Evolutionary conservation across 2,113 vertebrate genomes (phyloP).

Genomic region (Cardinalis cardinalis): DNA sequence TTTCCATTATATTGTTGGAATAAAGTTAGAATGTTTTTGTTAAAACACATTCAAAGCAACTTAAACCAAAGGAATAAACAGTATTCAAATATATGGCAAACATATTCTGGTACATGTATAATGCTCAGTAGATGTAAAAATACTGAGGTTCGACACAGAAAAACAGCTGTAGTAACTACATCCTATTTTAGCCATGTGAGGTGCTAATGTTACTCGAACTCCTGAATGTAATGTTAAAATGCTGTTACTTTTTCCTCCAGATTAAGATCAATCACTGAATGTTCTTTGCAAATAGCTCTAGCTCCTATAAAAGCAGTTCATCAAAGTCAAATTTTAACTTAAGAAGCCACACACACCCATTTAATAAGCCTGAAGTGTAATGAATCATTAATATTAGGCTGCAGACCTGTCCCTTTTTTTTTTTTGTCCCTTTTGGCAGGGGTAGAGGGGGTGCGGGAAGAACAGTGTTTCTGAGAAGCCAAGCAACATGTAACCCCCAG

Average conservation of each 20-base stretch:
- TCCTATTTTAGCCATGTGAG: background rate
- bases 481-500: background rate
- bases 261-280: background rate
- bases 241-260: background rate
- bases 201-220: background rate
- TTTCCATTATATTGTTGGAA: background rate
- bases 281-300: background rate
- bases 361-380: background rate
- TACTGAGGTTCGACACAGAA: background rate
- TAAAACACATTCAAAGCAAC: conserved; percentile 11
- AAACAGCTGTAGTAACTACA: background rate
- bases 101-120: background rate
- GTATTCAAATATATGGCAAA: background rate
- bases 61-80: conserved; percentile 12
- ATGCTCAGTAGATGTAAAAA: background rate
- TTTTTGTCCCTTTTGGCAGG: background rate
- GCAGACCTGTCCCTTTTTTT: background rate
- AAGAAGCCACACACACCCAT: background rate
- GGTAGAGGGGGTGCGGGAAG: fast-evolving
- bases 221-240: background rate
- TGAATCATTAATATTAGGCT: background rate
- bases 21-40: background rate
- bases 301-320: background rate
- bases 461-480: background rate
- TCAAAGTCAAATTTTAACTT: background rate